phyloP scores from a whole-genome alignment of 1,140 invertebrate genomes.

The Adoxophyes honmai region DNA sequence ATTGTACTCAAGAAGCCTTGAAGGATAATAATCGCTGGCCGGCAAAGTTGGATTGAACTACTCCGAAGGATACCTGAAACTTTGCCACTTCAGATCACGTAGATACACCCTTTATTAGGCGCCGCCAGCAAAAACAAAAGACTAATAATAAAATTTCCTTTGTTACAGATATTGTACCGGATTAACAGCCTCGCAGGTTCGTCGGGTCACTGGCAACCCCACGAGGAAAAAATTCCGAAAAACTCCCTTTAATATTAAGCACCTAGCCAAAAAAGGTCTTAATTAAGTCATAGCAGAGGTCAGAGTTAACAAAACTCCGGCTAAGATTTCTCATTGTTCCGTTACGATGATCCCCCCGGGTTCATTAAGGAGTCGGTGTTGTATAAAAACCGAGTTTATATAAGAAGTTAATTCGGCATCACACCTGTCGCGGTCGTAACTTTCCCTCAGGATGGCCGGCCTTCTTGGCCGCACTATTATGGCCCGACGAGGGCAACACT shows the following conservation, averaged over 20 bases:
- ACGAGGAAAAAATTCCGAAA: neutral
- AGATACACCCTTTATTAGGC: too few relatives aligned
- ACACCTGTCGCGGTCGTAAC: constrained; percentile 73
- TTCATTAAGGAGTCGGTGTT: constrained; percentile 61
- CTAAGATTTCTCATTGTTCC: constrained; percentile 37
- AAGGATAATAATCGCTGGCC: too few relatives aligned
- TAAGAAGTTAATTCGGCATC: constrained; percentile 71
- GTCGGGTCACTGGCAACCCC: neutral
- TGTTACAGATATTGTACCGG: neutral
- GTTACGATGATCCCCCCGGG: constrained; percentile 52
- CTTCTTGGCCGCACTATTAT: constrained; percentile 46
- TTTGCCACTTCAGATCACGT: too few relatives aligned
- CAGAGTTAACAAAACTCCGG: constrained; percentile 36
- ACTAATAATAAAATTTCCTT: constrained; percentile 1
- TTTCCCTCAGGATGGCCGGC: constrained; percentile 61
- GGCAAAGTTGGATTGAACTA: too few relatives aligned
- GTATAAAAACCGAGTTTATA: constrained; percentile 68
- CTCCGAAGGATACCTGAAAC: too few relatives aligned
- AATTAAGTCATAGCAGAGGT: constrained; percentile 40
- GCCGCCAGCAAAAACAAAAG: neutral
- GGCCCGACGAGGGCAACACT: constrained; percentile 32
- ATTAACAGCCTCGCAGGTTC: neutral
- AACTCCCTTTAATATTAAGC: constrained; percentile 11
- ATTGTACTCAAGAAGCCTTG: too few relatives aligned
- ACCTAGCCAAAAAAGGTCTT: constrained; percentile 32